A percentile compares a stretch with the other conserved stretches of the same genome.
Conservation (phyloP, 1,140 invertebrate genomes). For the Triops cancriformis region DNA sequence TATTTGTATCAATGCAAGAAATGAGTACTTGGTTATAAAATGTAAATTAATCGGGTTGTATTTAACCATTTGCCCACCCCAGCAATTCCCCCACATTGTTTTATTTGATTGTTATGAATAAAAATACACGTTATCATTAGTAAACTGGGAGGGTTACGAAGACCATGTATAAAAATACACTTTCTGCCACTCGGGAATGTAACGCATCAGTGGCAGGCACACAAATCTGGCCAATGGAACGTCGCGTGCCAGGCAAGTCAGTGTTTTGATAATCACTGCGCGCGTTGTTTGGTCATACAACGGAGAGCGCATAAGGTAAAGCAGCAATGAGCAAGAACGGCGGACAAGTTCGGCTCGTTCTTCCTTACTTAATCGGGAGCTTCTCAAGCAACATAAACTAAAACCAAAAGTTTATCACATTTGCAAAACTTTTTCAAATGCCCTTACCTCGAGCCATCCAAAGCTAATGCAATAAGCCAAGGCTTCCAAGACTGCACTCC, state of each 20-base stretch:
- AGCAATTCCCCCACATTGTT: background rate
- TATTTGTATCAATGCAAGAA: background rate
- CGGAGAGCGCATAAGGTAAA: slow-evolving; percentile 16
- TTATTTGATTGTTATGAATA: background rate
- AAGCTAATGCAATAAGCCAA: background rate
- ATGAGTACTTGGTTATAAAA: background rate
- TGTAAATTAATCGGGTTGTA: background rate
- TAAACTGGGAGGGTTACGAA: background rate
- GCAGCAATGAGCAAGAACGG: background rate
- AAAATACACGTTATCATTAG: background rate
- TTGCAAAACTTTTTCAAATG: background rate
- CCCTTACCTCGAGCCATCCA: slow-evolving; percentile 16
- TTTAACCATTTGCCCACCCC: background rate
- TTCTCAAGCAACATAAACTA: background rate
- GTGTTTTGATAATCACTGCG: background rate
- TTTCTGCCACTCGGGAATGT: slow-evolving; percentile 21
- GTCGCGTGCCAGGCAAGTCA: background rate
- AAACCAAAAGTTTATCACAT: background rate
- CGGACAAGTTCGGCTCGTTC: slow-evolving; percentile 16
- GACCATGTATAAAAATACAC: slow-evolving; percentile 20
- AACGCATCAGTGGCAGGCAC: slow-evolving; percentile 1
- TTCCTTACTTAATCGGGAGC: background rate
- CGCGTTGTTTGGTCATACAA: background rate
- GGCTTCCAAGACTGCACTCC: slow-evolving; percentile 3
- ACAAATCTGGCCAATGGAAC: slow-evolving; percentile 17